Evolutionary conservation across 1,140 invertebrate genomes (phyloP), one percentile per base, ranked within the genome.

Genomic region (Drosophila orosa): DNA sequence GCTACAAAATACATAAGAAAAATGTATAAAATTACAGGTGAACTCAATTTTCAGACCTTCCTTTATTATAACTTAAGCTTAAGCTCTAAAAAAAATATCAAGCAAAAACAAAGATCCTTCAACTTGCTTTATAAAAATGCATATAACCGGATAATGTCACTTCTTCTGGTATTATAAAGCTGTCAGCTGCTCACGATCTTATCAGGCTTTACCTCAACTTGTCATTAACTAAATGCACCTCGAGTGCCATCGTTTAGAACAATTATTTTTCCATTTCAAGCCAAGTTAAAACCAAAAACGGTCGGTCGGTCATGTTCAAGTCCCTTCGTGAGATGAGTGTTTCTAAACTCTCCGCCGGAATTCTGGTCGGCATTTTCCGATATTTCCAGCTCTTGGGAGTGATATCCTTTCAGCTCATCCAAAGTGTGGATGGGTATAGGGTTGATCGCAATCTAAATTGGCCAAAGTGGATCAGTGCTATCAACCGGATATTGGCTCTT

Each of bases 381-480:
- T 69, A 69, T 10, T 24, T 31, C 10, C 57, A 24, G 7, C 12
- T 52, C 1, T 25, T 59, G 24, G 63, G 52, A 10, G 9, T 68
- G 8, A 4, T 57, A 12, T 35, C 42, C 15, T 50, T 68, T 37
- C 45, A 31, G 4, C 10, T 60, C 29, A 24, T 35, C 29, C 31
- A 35, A 12, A 9, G 7, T 17, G n/a, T 19, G 5, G 6, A 29
- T 31, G 17, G 13, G 1, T 6, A 25, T 27, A 58, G 0, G 12
- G 59, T 27, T 57, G 59, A 22, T 57, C 22, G 12, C 13, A 27
- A 22, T 10, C 3, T 29, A 3, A 35, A 37, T 1, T 48, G 66
- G 50, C 48, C 62, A 3, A 72, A 48, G 17, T 79, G 75, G 61
- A 35, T 39, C 19, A 39, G 59, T 17, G n/a, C 68, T 10, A 10